A percentile compares a stretch with the other conserved stretches of the same genome.
Evolutionary conservation across 2,888 invertebrate species (phyloP).

Genomic region (Ganaspis brasiliensis): DNA sequence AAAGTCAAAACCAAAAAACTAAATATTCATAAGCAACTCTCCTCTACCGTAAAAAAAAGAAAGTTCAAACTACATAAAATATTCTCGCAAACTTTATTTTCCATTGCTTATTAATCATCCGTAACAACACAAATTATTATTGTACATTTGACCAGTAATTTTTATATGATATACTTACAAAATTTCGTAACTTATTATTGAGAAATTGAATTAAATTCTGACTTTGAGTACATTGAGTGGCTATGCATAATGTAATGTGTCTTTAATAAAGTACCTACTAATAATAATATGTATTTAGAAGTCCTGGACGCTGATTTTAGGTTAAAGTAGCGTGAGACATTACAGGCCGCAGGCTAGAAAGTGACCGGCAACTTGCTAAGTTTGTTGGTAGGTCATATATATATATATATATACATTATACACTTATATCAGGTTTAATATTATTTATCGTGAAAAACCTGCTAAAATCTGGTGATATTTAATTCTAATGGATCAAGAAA

Average conservation of each 20-base stretch:
- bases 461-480: slow-evolving; percentile 19
- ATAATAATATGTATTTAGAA: not conserved
- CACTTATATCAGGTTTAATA: slow-evolving; percentile 25
- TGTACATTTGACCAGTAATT: too few relatives aligned
- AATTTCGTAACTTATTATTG: too few relatives aligned
- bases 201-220: too few relatives aligned
- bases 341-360: slow-evolving; percentile 74
- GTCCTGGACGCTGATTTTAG: not conserved
- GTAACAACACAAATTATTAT: too few relatives aligned
- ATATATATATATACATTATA: not conserved
- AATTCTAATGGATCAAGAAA: slow-evolving; percentile 37
- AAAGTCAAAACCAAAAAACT: too few relatives aligned
- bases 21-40: too few relatives aligned
- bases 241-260: not conserved
- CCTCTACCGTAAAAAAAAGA: too few relatives aligned
- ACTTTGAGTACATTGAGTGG: too few relatives aligned
- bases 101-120: too few relatives aligned
- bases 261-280: not conserved
- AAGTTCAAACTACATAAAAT: too few relatives aligned
- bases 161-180: too few relatives aligned
- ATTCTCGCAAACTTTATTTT: too few relatives aligned
- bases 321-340: slow-evolving; percentile 39
- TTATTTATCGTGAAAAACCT: slow-evolving; percentile 1
- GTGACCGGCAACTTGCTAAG: slow-evolving; percentile 67
- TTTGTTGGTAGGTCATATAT: slow-evolving; percentile 52